Evolutionary conservation across 2,797 vertebrate genomes (phyloP), one percentile per base, ranked within the genome.

Genomic region (Sebastes itinus): DNA sequence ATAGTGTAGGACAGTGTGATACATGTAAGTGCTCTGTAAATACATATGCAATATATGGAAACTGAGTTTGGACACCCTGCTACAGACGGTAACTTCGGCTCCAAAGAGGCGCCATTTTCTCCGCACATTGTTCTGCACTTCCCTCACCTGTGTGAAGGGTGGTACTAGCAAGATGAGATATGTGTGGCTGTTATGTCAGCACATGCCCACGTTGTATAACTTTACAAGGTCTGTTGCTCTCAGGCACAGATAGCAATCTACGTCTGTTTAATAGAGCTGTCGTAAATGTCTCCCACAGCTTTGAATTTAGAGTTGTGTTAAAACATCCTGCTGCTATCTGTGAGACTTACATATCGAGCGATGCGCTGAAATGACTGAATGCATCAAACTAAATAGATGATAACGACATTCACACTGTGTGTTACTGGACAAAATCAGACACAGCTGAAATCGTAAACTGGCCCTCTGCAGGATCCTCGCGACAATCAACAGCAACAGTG

Each of bases 191-290:
- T 88, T 91, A 64, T 90, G 91, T 94, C 88, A 77, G 88, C 86
- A 93, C 93, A 94, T 90, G 92, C 89, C 91, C 72, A 8, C 2
- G 74, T 88, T 94, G 87, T 90, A 89, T 90, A 92, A 93, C 86
- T 91, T 90, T 84, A 90, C 90, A 87, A 89, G 88, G 63, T 76
- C 81, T 88, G 90, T 86, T 84, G 88, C 92, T 89, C 73, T 68
- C 42, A 83, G 84, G 81, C 81, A 35, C 72, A 81, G 84, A 92
- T 90, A 72, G 73, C 82, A 85, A 89, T 92, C 88, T 75, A 55
- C 4, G 8, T 46, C 78, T 71, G 76, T 86, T 88, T 87, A 85
- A 89, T 82, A 77, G 79, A 73, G 12, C 75, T 1, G 58, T 52
- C 38, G 11, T 91, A 91, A 92, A 93, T 14, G 64, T 86, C 84